These are phyloP conservation scores for Megastigmus dorsalis DNA, from an alignment of 2,888 invertebrate genomes.

Conservation along the genomic window DNA sequence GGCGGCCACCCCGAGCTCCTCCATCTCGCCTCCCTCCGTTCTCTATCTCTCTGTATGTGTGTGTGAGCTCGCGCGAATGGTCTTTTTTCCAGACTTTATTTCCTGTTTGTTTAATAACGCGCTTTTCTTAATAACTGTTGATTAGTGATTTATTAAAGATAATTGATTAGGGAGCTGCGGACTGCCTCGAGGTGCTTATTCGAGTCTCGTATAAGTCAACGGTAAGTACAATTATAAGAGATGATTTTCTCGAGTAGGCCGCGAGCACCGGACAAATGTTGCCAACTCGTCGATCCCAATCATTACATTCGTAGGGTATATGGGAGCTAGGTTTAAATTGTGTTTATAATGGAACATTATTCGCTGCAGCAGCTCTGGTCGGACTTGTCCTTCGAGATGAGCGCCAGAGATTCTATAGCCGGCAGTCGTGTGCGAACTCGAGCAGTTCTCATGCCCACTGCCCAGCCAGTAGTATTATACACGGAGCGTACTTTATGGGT, in stretches of 20 bases:
- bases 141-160: slow-evolving; percentile 53
- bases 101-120: slow-evolving; percentile 50
- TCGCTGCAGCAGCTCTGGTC: not conserved
- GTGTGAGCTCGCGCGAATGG: no score
- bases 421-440: no score
- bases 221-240: slow-evolving; percentile 44
- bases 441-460: no score
- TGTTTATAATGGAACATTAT: slow-evolving; percentile 42
- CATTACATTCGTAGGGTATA: slow-evolving; percentile 43
- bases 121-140: slow-evolving; percentile 50
- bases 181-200: no score
- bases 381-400: slow-evolving; percentile 22
- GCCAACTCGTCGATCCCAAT: slow-evolving; percentile 41
- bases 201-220: slow-evolving; percentile 48
- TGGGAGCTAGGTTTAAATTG: slow-evolving; percentile 42
- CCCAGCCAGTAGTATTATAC: no score
- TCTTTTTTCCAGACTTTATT: not conserved
- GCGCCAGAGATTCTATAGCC: no score
- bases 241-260: slow-evolving; percentile 37
- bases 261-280: slow-evolving; percentile 45
- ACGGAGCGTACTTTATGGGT: no score
- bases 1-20: slow-evolving; percentile 13
- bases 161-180: slow-evolving; percentile 45
- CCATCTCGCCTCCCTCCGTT: not conserved
- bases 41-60: not conserved